Base-by-base conservation (phyloP, 1,140 invertebrate species). In the Lethrus apterus region DNA sequence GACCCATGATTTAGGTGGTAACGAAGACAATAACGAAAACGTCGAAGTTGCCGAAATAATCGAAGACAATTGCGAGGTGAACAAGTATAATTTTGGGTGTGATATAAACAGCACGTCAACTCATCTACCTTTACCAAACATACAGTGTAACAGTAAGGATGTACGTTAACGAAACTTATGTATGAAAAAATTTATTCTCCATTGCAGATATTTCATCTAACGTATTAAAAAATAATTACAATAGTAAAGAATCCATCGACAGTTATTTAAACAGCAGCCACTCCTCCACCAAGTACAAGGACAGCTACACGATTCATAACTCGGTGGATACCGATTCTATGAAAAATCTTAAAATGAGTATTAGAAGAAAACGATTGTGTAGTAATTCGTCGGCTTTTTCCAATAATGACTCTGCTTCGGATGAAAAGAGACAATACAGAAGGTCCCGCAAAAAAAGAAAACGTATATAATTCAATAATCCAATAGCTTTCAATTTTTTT, bases 341-440 rank as follows among this genome's bases (percentile, higher is more conserved):
- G 54, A 64, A 62, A 53, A 63, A 65, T 46, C 50, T 66, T 44
- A 64, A 52, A 54, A 66, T 66, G 63, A 67, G 58, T 46, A 65
- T 64, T 26, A 51, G 65, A 36, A 46, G 62, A 26, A 67, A 64
- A 53, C 26, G 63, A 31, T 48, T 65, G 10, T 60, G 53, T 48
- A 65, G 62, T 44, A 62, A 56, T 46, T 65, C 64, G 10, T 67
- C 63, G 1, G 52, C 48, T 8, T 45, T 64, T 29, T 64, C 61
- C 4, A 62, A 60, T 41, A 64, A 58, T 48, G 63, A 63, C 23
- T 57, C 54, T 4, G 24, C 40, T 1, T 36, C 52, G 5, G 59
- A 61, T 21, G 63, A 64, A 44, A 41, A 41, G 15, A 41, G 30
- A 44, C 30, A 17, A 7, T 44, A 44, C 20, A 33, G 26, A 21